phyloP scores from a whole-genome alignment of 2,888 invertebrate genomes.

The Drosophila vallismaia region DNA sequence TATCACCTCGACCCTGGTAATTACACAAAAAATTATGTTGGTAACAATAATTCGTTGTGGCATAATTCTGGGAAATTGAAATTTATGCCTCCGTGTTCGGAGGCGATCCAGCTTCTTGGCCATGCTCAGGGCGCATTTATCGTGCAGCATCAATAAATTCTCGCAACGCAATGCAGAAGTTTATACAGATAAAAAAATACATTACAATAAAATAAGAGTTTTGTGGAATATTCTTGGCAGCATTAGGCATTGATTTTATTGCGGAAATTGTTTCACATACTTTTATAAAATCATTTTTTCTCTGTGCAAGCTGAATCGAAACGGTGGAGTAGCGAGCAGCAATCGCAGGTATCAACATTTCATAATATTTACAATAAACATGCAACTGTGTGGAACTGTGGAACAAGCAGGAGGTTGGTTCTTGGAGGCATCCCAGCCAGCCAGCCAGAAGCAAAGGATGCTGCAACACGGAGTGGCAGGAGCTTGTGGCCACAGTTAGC shows the following conservation, averaged over 20 bases:
- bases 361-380: conserved; percentile 81
- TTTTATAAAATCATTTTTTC: not conserved
- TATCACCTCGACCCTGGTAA: conserved; percentile 55
- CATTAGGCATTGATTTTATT: no score
- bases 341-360: conserved; percentile 75
- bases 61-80: conserved; percentile 74
- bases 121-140: conserved; percentile 73
- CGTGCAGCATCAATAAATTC: conserved; percentile 76
- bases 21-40: conserved; percentile 73
- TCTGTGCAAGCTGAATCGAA: conserved; percentile 12
- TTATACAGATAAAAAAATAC: not conserved
- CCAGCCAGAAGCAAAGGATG: conserved; percentile 11
- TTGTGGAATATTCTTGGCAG: no score
- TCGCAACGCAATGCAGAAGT: conserved; percentile 25
- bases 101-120: conserved; percentile 28
- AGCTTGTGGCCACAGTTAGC: conserved; percentile 77
- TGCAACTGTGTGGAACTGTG: conserved; percentile 68
- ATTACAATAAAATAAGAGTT: no score
- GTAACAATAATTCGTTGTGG: conserved; percentile 72
- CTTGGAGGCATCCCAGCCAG: not conserved
- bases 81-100: conserved; percentile 61
- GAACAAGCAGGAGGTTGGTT: conserved; percentile 1
- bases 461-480: conserved; percentile 10
- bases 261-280: no score
- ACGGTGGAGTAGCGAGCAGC: conserved; percentile 44